Conservation (phyloP, 2,797 vertebrate genomes). For the Peromyscus eremicus region DNA sequence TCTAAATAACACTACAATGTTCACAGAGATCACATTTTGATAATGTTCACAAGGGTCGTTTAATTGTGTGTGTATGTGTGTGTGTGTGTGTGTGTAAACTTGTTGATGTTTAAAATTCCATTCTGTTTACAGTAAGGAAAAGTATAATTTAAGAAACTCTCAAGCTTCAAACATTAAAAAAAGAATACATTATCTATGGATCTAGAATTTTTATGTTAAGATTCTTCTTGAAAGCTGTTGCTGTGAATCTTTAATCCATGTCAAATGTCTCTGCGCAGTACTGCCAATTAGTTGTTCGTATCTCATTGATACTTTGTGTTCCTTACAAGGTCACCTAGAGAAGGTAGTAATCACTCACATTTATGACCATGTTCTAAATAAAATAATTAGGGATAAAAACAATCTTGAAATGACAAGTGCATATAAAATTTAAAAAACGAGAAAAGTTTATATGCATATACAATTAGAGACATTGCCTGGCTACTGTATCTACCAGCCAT, state of each 20-base stretch:
- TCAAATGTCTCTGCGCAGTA: not conserved
- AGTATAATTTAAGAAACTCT: not conserved
- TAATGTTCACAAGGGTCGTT: not conserved
- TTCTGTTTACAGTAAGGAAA: not conserved
- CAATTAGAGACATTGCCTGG: not conserved
- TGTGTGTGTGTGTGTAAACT: not conserved
- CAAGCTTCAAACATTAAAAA: not conserved
- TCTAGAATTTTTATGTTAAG: not conserved
- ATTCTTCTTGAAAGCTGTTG: not conserved
- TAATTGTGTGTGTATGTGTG: not conserved
- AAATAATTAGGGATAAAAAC: conserved; percentile 62
- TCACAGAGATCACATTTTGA: not conserved
- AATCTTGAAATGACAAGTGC: conserved; percentile 3
- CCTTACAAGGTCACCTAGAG: conserved; percentile 28
- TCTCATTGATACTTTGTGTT: not conserved
- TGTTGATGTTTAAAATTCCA: not conserved
- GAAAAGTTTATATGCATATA: not conserved
- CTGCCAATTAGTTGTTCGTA: conserved; percentile 51
- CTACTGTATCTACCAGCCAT: not conserved
- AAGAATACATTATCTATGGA: not conserved
- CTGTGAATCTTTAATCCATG: conserved; percentile 32
- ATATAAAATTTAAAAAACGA: too few relatives aligned
- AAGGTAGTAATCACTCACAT: conserved; percentile 52
- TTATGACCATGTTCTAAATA: conserved; percentile 63
- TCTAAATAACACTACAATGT: not conserved